A percentile compares a stretch with the other conserved stretches of the same genome.
phyloP scores from a whole-genome alignment of 2,113 vertebrate genomes.

The Tragelaphus strepsiceros region DNA sequence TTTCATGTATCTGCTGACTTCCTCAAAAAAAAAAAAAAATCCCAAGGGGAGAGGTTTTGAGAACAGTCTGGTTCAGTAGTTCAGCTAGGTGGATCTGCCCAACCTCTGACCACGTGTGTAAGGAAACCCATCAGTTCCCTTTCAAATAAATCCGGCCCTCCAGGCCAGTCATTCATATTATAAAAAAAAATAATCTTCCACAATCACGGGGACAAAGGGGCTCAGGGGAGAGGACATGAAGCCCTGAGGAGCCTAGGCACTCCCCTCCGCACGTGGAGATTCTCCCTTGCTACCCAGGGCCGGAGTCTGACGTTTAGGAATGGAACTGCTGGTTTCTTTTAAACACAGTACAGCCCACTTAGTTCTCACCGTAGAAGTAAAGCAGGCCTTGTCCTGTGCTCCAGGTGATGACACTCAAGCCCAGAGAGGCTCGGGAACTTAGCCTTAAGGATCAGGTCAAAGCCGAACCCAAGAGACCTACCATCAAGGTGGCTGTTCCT shows the following conservation, averaged over 20 bases:
- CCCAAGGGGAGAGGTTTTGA: background rate
- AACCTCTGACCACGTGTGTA: background rate
- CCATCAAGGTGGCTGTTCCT: background rate
- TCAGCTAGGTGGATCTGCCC: background rate
- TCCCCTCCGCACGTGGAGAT: background rate
- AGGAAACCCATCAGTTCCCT: constrained; percentile 3
- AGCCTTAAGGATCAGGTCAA: background rate
- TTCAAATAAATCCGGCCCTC: background rate
- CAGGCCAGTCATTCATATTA: background rate
- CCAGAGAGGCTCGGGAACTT: background rate
- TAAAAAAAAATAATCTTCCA: background rate
- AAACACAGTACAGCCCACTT: background rate
- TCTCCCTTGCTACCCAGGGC: background rate
- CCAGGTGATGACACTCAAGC: background rate
- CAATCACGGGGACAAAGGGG: background rate
- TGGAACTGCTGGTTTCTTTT: background rate
- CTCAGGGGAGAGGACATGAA: background rate
- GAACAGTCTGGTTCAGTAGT: background rate
- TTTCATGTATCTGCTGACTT: constrained; percentile 33
- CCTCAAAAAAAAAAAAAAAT: background rate
- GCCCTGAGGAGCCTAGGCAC: background rate
- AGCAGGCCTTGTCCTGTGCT: background rate
- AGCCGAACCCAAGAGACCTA: background rate
- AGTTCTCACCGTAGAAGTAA: background rate
- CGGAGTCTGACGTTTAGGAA: background rate